These are phyloP conservation scores for Drosophila paracracens DNA, from an alignment of 2,888 invertebrate species.

Conservation along the genomic window DNA sequence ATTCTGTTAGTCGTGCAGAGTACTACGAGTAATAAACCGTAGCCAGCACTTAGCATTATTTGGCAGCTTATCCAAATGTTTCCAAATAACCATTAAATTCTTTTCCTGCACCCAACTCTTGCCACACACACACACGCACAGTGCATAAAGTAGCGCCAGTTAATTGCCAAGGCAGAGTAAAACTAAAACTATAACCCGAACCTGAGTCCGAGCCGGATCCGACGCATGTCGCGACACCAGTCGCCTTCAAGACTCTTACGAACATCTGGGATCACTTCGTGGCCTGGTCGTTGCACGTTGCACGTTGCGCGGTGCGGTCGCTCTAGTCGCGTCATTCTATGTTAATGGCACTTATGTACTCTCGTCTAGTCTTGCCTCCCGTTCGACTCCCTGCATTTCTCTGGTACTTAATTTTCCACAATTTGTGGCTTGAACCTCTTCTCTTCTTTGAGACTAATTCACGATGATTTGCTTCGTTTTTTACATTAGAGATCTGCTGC, in stretches of 20 bases:
- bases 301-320: slow-evolving; percentile 4
- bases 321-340: slow-evolving; percentile 42
- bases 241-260: slow-evolving; percentile 27
- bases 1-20: neutral
- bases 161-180: slow-evolving; percentile 53
- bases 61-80: slow-evolving; percentile 5
- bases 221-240: slow-evolving; percentile 58
- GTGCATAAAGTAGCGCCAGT: slow-evolving; percentile 64
- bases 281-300: slow-evolving; percentile 2
- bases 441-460: slow-evolving; percentile 63
- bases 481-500: slow-evolving; percentile 14
- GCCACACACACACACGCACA: slow-evolving; percentile 20
- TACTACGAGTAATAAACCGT: neutral
- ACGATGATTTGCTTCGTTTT: slow-evolving; percentile 55
- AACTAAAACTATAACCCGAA: slow-evolving; percentile 6
- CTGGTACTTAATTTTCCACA: slow-evolving; percentile 67
- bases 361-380: slow-evolving; percentile 39
- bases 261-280: slow-evolving; percentile 52
- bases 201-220: slow-evolving; percentile 22
- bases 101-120: slow-evolving; percentile 7
- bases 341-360: slow-evolving; percentile 64
- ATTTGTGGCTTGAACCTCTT: slow-evolving; percentile 55
- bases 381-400: slow-evolving; percentile 14
- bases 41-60: slow-evolving; percentile 33
- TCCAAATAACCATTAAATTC: slow-evolving; percentile 14